phyloP scores from a whole-genome alignment of 2,113 vertebrate genomes.

The Promerops cafer region DNA sequence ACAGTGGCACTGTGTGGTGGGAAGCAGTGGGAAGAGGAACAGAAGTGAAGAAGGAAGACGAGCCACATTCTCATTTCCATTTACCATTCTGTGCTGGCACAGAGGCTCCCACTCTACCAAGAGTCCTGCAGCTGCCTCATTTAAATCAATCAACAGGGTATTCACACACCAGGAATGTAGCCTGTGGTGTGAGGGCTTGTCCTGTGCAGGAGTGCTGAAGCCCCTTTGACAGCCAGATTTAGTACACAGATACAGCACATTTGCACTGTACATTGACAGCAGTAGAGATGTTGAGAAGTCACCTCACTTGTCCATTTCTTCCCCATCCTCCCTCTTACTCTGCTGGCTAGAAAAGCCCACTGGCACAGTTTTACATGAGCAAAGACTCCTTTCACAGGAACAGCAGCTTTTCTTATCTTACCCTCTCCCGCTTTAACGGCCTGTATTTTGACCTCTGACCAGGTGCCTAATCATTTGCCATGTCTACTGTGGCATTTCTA shows the following conservation, averaged over 20 bases:
- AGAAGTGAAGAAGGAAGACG: neutral
- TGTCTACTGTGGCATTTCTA: neutral
- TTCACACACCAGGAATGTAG: neutral
- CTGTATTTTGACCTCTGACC: neutral
- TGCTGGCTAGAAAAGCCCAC: neutral
- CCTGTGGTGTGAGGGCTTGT: neutral
- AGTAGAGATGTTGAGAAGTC: neutral
- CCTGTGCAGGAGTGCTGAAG: neutral
- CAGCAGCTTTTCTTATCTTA: neutral
- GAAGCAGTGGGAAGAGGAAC: neutral
- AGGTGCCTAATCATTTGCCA: neutral
- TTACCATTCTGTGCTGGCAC: rapidly evolving
- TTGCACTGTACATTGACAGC: neutral
- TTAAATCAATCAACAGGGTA: neutral
- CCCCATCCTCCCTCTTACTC: neutral
- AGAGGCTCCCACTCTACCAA: neutral
- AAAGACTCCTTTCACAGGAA: neutral
- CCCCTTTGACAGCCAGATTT: neutral
- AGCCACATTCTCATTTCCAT: neutral
- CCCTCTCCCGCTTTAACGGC: neutral
- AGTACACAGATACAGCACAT: neutral
- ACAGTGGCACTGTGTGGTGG: neutral
- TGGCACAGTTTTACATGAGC: neutral
- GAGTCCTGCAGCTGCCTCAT: neutral
- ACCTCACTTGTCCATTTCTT: neutral